Conservation (phyloP, 1,140 invertebrate genomes). For the Zophobas atratus region DNA sequence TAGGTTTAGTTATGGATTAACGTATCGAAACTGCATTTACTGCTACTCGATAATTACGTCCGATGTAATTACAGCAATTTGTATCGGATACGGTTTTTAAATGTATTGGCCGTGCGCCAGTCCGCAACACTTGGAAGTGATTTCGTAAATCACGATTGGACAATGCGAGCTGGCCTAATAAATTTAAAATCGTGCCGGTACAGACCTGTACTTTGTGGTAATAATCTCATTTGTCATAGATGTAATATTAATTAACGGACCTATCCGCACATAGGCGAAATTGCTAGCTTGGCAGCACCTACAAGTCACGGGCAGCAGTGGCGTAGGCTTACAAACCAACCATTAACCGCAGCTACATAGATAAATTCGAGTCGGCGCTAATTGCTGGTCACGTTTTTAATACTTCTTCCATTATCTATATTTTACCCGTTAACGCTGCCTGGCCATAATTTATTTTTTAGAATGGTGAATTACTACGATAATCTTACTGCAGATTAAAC, state of each 20-base stretch:
- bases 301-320: background rate
- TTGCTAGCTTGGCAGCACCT: background rate
- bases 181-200: background rate
- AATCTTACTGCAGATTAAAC: too few species aligned
- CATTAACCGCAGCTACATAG: background rate
- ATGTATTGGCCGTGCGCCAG: slow-evolving; percentile 7
- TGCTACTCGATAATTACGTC: slow-evolving; percentile 3
- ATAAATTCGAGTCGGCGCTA: too few species aligned
- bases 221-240: background rate
- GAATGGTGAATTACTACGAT: too few species aligned
- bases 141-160: background rate
- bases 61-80: slow-evolving; percentile 32
- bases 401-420: too few species aligned
- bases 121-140: slow-evolving; percentile 1
- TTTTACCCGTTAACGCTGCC: too few species aligned
- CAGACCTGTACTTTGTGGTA: background rate
- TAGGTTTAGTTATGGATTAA: slow-evolving; percentile 25
- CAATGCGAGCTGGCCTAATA: background rate
- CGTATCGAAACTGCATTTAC: slow-evolving; percentile 31
- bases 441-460: too few species aligned
- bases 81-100: slow-evolving; percentile 9
- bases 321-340: background rate
- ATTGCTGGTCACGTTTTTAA: too few species aligned
- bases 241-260: background rate
- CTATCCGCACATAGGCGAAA: slow-evolving; percentile 1